These are phyloP conservation scores for Sinohyriopsis cumingii DNA, from an alignment of 2,888 invertebrate species.

Conservation along the genomic window DNA sequence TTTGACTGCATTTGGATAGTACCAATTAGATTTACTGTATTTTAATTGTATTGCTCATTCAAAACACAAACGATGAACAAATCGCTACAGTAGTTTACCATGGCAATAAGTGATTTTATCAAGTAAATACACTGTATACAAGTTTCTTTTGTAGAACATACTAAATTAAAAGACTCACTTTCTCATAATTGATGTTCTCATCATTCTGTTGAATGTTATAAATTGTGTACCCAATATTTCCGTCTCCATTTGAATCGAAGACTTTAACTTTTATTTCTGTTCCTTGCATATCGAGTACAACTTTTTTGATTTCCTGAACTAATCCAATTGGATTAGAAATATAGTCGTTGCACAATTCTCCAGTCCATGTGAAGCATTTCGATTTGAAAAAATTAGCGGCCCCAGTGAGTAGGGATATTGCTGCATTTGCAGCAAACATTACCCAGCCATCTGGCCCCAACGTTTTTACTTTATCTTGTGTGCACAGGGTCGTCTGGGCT, in stretches of 20 bases:
- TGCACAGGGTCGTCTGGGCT: background rate
- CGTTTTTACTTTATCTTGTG: background rate
- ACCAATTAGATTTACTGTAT: too few relatives aligned
- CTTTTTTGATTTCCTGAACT: background rate
- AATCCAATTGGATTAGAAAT: background rate
- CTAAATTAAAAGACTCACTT: too few relatives aligned
- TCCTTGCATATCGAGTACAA: slow-evolving; percentile 6
- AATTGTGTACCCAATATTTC: slow-evolving; percentile 22
- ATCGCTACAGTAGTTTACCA: too few relatives aligned
- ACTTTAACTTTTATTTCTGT: slow-evolving; percentile 3
- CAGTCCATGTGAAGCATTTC: slow-evolving; percentile 7
- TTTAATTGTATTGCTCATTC: too few relatives aligned
- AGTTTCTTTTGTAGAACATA: too few relatives aligned
- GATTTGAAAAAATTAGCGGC: slow-evolving; percentile 9
- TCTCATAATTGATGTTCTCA: too few relatives aligned
- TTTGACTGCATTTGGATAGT: too few relatives aligned
- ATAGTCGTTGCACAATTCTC: slow-evolving; percentile 9
- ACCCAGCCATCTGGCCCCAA: slow-evolving; percentile 16
- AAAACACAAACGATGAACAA: too few relatives aligned
- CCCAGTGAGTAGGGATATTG: slow-evolving; percentile 11
- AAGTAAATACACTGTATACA: background rate
- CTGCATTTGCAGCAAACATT: slow-evolving; percentile 14
- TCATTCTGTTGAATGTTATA: slow-evolving; percentile 2
- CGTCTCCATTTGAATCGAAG: slow-evolving; percentile 22
- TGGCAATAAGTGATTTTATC: too few relatives aligned